A percentile compares a stretch with the other conserved stretches of the same genome.
These are phyloP conservation scores for Anser cygnoides DNA, from an alignment of 2,113 vertebrate genomes.

Conservation along the genomic window DNA sequence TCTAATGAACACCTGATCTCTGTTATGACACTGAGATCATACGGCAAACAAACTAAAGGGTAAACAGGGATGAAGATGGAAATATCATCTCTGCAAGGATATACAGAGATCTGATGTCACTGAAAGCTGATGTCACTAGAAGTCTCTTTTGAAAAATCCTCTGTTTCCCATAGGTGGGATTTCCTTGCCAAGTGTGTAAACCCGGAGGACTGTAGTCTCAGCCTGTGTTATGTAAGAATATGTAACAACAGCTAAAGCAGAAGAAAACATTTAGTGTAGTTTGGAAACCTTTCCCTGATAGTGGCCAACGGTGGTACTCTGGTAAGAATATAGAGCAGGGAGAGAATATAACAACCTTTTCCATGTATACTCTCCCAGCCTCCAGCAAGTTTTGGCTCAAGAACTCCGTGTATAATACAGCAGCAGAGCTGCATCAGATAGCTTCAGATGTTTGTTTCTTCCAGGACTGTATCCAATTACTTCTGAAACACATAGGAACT, in stretches of 20 bases:
- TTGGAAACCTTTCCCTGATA: not conserved
- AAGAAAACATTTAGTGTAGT: not conserved
- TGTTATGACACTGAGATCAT: not conserved
- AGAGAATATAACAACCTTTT: not conserved
- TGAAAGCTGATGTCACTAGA: not conserved
- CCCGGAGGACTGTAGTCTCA: not conserved
- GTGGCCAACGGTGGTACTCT: not conserved
- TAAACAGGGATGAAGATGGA: not conserved
- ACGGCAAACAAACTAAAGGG: not conserved
- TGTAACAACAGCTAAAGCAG: not conserved
- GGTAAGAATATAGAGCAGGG: not conserved
- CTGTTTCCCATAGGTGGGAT: not conserved
- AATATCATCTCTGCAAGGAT: not conserved
- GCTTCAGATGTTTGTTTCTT: not conserved
- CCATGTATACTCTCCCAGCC: not conserved
- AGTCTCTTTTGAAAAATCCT: not conserved
- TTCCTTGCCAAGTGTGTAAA: not conserved
- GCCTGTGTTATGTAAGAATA: not conserved
- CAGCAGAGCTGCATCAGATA: not conserved
- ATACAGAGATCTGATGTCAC: not conserved
- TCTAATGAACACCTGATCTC: not conserved
- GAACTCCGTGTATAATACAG: not conserved
- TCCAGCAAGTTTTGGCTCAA: not conserved
- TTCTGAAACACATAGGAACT: not conserved
- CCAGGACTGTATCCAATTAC: not conserved